These are phyloP conservation scores for Squalus acanthias DNA, from an alignment of 2,797 vertebrate genomes.

Conservation along the genomic window DNA sequence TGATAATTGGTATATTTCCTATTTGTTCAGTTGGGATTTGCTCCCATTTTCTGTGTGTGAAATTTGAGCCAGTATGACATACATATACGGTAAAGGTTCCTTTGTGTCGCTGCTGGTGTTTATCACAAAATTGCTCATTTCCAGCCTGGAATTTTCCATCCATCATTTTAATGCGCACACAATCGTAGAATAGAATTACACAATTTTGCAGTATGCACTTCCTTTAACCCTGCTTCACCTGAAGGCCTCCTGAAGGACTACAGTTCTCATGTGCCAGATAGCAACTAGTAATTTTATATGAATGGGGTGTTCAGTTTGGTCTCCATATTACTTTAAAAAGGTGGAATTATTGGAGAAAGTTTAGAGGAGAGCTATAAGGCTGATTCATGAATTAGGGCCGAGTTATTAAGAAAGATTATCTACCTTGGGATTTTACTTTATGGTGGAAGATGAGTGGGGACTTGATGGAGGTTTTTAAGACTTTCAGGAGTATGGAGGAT, in stretches of 20 bases:
- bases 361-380: background rate
- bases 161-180: background rate
- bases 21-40: no score
- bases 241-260: background rate
- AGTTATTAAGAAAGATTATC: background rate
- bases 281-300: background rate
- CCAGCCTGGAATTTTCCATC: background rate
- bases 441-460: background rate
- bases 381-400: background rate
- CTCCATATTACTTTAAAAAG: background rate
- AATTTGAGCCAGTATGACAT: background rate
- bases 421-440: background rate
- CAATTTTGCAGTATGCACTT: background rate
- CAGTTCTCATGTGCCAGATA: background rate
- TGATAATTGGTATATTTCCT: no score
- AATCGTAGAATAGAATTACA: background rate
- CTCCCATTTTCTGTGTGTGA: no score
- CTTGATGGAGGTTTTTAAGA: background rate
- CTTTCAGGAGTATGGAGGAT: background rate
- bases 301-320: background rate
- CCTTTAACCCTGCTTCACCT: background rate
- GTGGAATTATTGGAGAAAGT: background rate
- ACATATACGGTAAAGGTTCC: background rate
- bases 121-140: background rate
- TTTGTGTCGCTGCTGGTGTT: background rate